A percentile compares a stretch with the other conserved stretches of the same genome.
Conservation (phyloP, 2,113 vertebrate species). For the Hipposideros armiger region DNA sequence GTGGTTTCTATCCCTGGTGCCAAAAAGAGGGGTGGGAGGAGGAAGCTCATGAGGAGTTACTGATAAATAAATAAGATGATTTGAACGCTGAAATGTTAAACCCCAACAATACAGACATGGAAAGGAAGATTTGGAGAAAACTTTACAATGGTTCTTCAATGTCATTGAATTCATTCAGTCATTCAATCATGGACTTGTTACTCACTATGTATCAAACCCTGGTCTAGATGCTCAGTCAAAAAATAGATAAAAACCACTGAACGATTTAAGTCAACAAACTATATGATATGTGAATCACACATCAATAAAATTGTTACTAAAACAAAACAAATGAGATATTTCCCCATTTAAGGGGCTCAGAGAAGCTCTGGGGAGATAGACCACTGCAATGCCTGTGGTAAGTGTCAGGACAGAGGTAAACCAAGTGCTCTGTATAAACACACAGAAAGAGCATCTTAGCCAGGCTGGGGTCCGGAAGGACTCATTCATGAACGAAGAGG, state of each 20-base stretch:
- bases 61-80: not conserved
- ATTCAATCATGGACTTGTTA: not conserved
- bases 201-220: not conserved
- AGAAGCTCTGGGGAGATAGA: not conserved
- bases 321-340: conserved; percentile 6
- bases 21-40: not conserved
- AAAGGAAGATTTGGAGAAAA: not conserved
- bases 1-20: not conserved
- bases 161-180: not conserved
- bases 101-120: not conserved
- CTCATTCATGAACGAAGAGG: not conserved
- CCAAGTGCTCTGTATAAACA: not conserved
- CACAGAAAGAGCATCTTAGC: not conserved
- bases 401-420: not conserved
- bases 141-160: not conserved
- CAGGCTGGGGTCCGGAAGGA: not conserved
- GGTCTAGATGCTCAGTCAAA: conserved; percentile 15
- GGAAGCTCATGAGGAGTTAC: not conserved
- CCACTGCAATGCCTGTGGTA: not conserved
- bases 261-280: not conserved
- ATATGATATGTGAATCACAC: not conserved
- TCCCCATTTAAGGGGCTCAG: not conserved
- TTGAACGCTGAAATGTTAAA: conserved; percentile 30
- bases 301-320: not conserved
- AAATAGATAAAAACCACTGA: not conserved